Evolutionary conservation across 2,888 invertebrate genomes (phyloP).

Genomic region (Desoria tigrina): DNA sequence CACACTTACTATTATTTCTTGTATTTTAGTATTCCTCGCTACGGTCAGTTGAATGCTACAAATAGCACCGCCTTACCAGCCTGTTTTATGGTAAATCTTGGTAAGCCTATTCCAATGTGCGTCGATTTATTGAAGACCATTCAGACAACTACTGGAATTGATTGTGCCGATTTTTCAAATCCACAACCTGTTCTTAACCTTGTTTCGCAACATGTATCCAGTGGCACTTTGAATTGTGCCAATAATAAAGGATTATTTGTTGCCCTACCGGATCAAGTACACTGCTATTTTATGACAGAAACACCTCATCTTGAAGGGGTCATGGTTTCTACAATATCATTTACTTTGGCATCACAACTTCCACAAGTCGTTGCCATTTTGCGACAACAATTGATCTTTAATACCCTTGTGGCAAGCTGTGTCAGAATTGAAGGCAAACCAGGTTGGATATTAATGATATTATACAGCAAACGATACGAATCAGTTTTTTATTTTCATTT

Average conservation of each 20-base stretch:
- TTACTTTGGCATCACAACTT: constrained; percentile 90
- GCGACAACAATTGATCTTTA: constrained; percentile 88
- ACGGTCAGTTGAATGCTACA: constrained; percentile 73
- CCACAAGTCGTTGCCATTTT: constrained; percentile 80
- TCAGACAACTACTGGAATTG: constrained; percentile 65
- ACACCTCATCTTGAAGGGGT: constrained; percentile 74
- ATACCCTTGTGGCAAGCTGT: constrained; percentile 83
- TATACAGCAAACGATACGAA: no score
- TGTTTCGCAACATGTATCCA: constrained; percentile 76
- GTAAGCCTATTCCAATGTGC: constrained; percentile 83
- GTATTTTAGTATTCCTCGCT: constrained; percentile 76
- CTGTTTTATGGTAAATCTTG: constrained; percentile 79
- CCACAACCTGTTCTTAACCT: constrained; percentile 71
- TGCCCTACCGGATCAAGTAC: constrained; percentile 86
- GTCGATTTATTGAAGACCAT: constrained; percentile 71
- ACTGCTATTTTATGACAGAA: constrained; percentile 90
- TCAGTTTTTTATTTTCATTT: no score
- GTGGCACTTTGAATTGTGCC: constrained; percentile 70
- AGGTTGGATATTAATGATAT: constrained; percentile 60
- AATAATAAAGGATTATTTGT: constrained; percentile 81
- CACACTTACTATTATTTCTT: no score
- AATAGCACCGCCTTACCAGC: constrained; percentile 91
- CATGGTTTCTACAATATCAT: constrained; percentile 78
- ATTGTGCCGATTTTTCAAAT: constrained; percentile 62
- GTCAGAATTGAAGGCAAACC: constrained; percentile 78